Conservation (phyloP, 1,140 invertebrate species). For the Danaus plexippus region DNA sequence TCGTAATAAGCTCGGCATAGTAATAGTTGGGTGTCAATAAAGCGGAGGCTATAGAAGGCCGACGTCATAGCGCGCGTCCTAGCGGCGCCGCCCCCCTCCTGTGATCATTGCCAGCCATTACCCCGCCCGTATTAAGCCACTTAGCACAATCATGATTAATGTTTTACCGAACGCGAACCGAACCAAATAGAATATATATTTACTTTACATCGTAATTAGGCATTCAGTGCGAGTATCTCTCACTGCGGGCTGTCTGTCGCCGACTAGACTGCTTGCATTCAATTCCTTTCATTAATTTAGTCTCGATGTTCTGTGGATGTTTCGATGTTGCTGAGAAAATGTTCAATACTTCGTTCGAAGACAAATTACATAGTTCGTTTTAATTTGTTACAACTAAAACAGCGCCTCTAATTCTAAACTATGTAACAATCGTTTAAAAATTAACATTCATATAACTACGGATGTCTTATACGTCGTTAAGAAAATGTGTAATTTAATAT, state of each 20-base stretch:
- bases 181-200: constrained; percentile 68
- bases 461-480: background rate
- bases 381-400: too few species aligned
- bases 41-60: constrained; percentile 32
- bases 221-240: constrained; percentile 58
- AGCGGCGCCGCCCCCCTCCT: constrained; percentile 56
- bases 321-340: constrained; percentile 2
- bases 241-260: constrained; percentile 53
- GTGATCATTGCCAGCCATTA: constrained; percentile 64
- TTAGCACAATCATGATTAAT: constrained; percentile 72
- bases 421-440: too few species aligned
- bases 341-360: too few species aligned
- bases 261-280: constrained; percentile 51
- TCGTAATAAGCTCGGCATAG: constrained; percentile 2
- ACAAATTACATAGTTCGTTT: too few species aligned
- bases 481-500: constrained; percentile 2
- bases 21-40: constrained; percentile 23
- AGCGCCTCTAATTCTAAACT: too few species aligned
- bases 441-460: too few species aligned
- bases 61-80: constrained; percentile 46
- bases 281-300: constrained; percentile 34
- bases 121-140: constrained; percentile 68
- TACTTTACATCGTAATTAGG: constrained; percentile 67
- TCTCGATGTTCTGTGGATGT: constrained; percentile 24
- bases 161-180: constrained; percentile 62